Percentiles rank a stretch among this genome's conserved stretches.
phyloP scores from a whole-genome alignment of 2,113 vertebrate species.

The Thunnus thynnus region DNA sequence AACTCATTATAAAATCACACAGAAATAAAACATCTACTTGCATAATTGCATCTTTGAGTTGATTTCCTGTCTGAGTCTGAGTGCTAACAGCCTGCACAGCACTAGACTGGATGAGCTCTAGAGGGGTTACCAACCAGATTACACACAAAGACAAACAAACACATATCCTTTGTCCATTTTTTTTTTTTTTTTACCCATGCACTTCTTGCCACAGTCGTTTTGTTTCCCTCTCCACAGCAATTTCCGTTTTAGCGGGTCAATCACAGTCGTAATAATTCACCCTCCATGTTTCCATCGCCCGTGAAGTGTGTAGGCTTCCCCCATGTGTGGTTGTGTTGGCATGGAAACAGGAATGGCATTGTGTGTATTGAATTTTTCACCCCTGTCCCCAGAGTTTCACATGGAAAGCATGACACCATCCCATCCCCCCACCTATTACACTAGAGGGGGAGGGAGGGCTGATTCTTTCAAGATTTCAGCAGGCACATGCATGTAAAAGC shows the following conservation, averaged over 20 bases:
- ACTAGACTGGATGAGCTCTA: slow-evolving; percentile 12
- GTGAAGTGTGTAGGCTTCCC: slow-evolving; percentile 63
- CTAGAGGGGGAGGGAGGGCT: not conserved
- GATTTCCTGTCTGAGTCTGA: not conserved
- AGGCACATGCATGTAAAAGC: slow-evolving; percentile 8
- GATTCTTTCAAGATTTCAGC: slow-evolving; percentile 43
- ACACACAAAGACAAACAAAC: slow-evolving; percentile 4
- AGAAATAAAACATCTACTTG: slow-evolving; percentile 17
- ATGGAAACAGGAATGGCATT: slow-evolving; percentile 81
- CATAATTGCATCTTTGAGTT: slow-evolving; percentile 25
- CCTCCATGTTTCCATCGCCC: slow-evolving; percentile 33
- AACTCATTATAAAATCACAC: slow-evolving; percentile 55
- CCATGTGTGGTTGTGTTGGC: slow-evolving; percentile 79
- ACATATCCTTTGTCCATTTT: not conserved
- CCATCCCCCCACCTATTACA: slow-evolving; percentile 52
- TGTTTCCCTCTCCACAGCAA: slow-evolving; percentile 19
- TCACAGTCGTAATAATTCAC: slow-evolving; percentile 58
- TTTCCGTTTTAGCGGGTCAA: slow-evolving; percentile 57
- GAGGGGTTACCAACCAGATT: slow-evolving; percentile 20
- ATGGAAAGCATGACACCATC: slow-evolving; percentile 48
- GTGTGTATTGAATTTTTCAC: slow-evolving; percentile 76
- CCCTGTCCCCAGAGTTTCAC: slow-evolving; percentile 58
- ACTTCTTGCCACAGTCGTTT: slow-evolving; percentile 14
- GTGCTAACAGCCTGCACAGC: not conserved
- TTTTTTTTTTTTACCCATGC: not conserved